Evolutionary conservation across 2,888 invertebrate genomes (phyloP).

Genomic region (Polydrusus tereticollis): DNA sequence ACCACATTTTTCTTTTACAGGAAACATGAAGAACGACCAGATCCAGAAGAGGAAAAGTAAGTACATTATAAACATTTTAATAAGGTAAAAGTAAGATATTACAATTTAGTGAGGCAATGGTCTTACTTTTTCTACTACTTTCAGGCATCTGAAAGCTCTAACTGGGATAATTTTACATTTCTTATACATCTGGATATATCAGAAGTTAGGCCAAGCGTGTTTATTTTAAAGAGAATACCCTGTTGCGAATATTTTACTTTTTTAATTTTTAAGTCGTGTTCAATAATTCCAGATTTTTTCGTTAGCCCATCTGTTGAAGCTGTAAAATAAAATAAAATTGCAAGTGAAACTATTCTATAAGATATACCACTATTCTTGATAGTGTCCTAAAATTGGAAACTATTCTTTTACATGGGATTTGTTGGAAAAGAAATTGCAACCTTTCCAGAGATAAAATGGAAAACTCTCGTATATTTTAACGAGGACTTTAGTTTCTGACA

Average conservation of each 20-base stretch:
- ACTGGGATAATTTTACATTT: too few relatives aligned
- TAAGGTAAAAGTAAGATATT: conserved; percentile 29
- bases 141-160: too few relatives aligned
- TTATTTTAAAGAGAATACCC: too few relatives aligned
- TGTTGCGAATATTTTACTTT: too few relatives aligned
- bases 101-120: conserved; percentile 12
- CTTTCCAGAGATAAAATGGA: conserved; percentile 50
- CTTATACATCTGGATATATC: not conserved
- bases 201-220: not conserved
- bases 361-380: conserved; percentile 43
- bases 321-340: conserved; percentile 43
- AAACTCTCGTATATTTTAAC: conserved; percentile 51
- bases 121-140: conserved; percentile 24
- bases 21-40: conserved; percentile 40
- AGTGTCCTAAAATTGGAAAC: conserved; percentile 49
- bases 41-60: conserved; percentile 42
- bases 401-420: conserved; percentile 51
- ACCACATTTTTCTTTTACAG: conserved; percentile 36
- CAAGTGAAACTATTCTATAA: conserved; percentile 40
- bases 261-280: not conserved
- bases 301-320: conserved; percentile 21
- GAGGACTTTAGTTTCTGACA: conserved; percentile 44
- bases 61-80: not conserved
- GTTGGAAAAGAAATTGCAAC: conserved; percentile 47
- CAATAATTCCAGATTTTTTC: not conserved